Conservation (phyloP, 1,140 invertebrate species). For the Nymphalis io region DNA sequence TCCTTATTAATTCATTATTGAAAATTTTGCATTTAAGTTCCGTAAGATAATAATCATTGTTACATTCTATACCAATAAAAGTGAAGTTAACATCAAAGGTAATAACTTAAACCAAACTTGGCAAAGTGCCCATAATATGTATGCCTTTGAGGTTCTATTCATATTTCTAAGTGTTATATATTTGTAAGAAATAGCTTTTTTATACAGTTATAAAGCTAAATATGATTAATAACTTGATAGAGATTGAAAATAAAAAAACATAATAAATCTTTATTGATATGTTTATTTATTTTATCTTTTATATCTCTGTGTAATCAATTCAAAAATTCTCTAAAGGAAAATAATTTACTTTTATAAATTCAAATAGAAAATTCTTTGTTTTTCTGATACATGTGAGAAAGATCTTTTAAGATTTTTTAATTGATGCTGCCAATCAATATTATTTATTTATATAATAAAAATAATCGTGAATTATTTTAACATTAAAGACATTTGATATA, state of each 20-base stretch:
- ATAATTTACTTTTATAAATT: neutral
- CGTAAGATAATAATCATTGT: conserved; percentile 31
- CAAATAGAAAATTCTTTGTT: neutral
- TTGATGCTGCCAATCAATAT: no score
- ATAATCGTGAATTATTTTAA: neutral
- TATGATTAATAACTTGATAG: neutral
- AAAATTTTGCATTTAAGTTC: neutral
- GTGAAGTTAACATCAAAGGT: conserved; percentile 10
- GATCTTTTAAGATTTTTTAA: neutral
- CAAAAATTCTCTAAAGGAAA: no score
- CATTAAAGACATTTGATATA: neutral
- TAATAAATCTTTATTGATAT: neutral
- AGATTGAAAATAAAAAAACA: no score
- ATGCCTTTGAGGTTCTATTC: neutral
- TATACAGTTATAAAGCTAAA: neutral
- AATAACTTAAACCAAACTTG: conserved; percentile 24
- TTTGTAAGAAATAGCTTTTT: neutral
- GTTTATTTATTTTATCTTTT: neutral
- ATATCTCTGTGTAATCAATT: no score
- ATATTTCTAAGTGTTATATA: neutral
- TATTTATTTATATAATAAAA: neutral
- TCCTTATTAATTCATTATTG: neutral
- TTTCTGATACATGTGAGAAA: no score
- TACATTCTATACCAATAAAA: conserved; percentile 9
- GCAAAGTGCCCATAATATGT: conserved; percentile 21